Base-by-base conservation (phyloP, 1,140 invertebrate genomes). In the Pogonognathellus flavescens region DNA sequence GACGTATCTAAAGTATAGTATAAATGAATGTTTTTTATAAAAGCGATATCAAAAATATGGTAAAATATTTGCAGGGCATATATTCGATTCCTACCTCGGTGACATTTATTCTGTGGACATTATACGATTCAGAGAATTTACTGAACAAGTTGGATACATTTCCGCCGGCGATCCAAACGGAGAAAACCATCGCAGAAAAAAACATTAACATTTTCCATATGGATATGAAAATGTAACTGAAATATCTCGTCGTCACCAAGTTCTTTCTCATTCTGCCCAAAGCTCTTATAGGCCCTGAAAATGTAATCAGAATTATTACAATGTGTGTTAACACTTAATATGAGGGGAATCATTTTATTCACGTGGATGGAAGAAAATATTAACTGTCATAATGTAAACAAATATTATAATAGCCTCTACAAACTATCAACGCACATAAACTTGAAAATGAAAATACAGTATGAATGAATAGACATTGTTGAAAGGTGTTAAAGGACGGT, bases 191-290 rank as follows among this genome's bases (percentile, higher is more conserved):
- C 16, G 93, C 93, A 85, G 95, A 92, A 80, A 97, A 92, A 90
- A 97, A 97, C 5, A 94, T 90, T 0, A 97, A 66, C 76, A 97
- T 95, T 91, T 98, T 98, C 96, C 96, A 97, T 0, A 96, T 89
- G 0, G 96, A 96, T 16, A 98, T 93, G 89, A 98, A 96, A 86
- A 96, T 93, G 90, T 97, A 97, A 1, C 93, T 95, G 90, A 96
- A 98, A 89, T 98, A 98, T 82, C 97, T 92, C 0, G 95, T 96
- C 60, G 93, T 90, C 80, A 93, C 93, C 81, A 98, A 91, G 86
- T 95, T 93, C 70, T 97, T 95, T 89, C 96, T 97, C 22, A 97
- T 92, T 89, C 93, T 93, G 41, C 94, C 95, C 66, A 97, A 90
- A n/a, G 93, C 93, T 89, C 94, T 94, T 22, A 98, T 94, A 70